Percentiles rank a stretch among this genome's conserved stretches.
These are phyloP conservation scores for Sebastes hubbsi DNA, from an alignment of 2,797 vertebrate genomes.

Conservation along the genomic window DNA sequence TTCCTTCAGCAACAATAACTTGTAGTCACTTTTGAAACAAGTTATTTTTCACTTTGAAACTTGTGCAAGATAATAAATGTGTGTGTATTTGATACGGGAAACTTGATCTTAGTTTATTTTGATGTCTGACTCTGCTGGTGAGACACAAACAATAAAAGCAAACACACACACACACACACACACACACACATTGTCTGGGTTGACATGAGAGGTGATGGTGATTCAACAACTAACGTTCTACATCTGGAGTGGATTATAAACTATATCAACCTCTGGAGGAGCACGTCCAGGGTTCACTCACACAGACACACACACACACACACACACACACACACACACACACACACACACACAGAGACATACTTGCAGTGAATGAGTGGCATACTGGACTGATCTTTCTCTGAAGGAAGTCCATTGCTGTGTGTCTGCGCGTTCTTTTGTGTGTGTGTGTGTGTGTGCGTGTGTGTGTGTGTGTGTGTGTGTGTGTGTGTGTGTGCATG, in stretches of 20 bases:
- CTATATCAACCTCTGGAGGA: conserved; percentile 14
- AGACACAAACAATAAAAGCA: neutral
- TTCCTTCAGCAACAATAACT: neutral
- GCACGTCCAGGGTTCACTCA: neutral
- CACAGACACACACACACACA: neutral
- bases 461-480: too few species aligned
- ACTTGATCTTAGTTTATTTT: conserved; percentile 9
- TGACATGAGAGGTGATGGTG: neutral
- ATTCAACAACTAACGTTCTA: conserved; percentile 4
- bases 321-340: neutral
- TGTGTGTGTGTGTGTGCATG: too few species aligned
- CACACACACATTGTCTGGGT: neutral
- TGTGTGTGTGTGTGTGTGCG: too few species aligned
- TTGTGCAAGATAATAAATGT: neutral
- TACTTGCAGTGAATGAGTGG: neutral
- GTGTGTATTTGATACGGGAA: neutral
- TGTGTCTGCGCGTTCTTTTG: too few species aligned
- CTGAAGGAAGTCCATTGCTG: neutral
- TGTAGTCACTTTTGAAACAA: neutral
- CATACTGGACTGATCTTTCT: neutral
- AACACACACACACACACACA: neutral
- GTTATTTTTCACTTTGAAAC: neutral
- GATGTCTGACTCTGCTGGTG: neutral
- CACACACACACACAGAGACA: neutral
- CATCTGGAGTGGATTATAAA: conserved; percentile 36